Evolutionary conservation across 53 echinoderm and acorn worm genomes (phyloP).

Genomic region (Arbacia lixula): DNA sequence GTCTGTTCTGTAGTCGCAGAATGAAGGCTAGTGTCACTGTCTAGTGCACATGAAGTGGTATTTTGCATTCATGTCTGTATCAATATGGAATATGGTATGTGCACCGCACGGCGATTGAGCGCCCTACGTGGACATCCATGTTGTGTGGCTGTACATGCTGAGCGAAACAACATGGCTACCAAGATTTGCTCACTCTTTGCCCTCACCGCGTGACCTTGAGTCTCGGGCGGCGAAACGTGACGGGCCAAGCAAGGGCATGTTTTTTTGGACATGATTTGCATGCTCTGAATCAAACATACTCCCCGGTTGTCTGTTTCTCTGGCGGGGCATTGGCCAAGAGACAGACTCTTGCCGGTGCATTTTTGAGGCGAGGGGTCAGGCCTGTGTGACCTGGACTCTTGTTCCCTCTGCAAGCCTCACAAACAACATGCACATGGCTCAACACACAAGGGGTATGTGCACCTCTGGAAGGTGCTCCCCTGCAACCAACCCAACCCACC

Average conservation of each 20-base stretch:
- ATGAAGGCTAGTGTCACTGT: conserved; percentile 44
- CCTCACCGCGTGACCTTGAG: conserved; percentile 59
- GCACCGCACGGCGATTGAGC: conserved; percentile 10
- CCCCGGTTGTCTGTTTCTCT: conserved; percentile 43
- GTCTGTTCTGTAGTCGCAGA: not conserved
- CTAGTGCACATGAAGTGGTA: conserved; percentile 46
- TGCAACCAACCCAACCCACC: no score
- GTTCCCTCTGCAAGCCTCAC: conserved; percentile 39
- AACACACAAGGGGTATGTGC: conserved; percentile 52
- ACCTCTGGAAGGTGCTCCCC: not conserved
- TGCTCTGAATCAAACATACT: conserved; percentile 56
- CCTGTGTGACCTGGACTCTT: conserved; percentile 48
- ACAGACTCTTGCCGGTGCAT: conserved; percentile 33
- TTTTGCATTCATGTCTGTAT: conserved; percentile 37
- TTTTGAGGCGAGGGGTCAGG: conserved; percentile 37
- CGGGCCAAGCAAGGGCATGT: conserved; percentile 60
- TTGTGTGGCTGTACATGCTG: conserved; percentile 40
- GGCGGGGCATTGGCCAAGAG: conserved; percentile 49
- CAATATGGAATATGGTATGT: conserved; percentile 30
- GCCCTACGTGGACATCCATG: conserved; percentile 50
- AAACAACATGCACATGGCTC: conserved; percentile 56
- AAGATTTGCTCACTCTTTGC: conserved; percentile 49
- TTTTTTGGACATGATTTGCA: conserved; percentile 64
- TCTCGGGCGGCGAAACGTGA: conserved; percentile 58
- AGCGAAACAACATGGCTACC: conserved; percentile 53